Conservation (phyloP, 2,113 vertebrate genomes). For the Gallinago undulata region DNA sequence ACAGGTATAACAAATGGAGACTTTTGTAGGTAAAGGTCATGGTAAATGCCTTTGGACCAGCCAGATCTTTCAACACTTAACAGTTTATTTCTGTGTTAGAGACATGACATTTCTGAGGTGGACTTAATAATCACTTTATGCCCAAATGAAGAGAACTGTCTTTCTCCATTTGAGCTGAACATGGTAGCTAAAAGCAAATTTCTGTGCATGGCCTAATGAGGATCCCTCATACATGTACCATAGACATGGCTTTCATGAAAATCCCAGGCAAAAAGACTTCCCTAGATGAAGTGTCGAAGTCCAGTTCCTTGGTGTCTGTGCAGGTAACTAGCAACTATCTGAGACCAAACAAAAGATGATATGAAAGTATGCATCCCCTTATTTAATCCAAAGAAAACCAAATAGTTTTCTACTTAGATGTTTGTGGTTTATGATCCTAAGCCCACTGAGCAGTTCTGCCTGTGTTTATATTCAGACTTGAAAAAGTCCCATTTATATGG, state of each 20-base stretch:
- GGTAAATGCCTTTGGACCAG: background rate
- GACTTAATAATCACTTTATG: background rate
- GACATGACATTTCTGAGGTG: background rate
- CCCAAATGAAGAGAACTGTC: background rate
- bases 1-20: background rate
- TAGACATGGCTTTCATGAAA: background rate
- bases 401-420: background rate
- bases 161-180: background rate
- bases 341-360: background rate
- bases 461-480: background rate
- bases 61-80: background rate
- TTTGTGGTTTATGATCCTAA: background rate
- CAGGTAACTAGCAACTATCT: background rate
- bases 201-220: fast-evolving
- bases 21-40: background rate
- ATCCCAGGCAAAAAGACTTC: background rate
- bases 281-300: background rate
- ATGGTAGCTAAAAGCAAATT: background rate
- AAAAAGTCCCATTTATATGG: background rate
- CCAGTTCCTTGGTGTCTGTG: background rate
- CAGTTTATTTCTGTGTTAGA: background rate
- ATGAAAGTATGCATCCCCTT: background rate
- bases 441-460: background rate
- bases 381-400: background rate
- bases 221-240: background rate